Evolutionary conservation across 2,888 invertebrate species (phyloP).

Genomic region (Cerceris rybyensis): DNA sequence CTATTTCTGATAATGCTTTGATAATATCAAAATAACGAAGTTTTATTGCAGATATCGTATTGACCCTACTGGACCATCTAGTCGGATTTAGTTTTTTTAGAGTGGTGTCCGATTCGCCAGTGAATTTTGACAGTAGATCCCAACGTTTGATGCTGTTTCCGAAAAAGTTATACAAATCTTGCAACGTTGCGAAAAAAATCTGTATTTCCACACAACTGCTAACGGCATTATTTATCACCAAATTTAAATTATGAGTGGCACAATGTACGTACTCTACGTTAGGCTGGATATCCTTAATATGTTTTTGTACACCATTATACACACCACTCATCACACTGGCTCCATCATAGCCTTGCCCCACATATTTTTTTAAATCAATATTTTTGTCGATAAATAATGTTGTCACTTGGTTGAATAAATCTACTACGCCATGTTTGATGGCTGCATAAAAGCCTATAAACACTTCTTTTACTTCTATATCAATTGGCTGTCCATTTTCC

Average conservation of each 20-base stretch:
- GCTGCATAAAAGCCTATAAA: conserved; percentile 61
- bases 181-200: conserved; percentile 5
- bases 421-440: no score
- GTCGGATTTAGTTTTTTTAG: conserved; percentile 72
- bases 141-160: conserved; percentile 1
- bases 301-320: background rate
- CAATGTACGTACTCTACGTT: background rate
- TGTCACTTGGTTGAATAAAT: no score
- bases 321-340: no score
- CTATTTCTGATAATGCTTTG: conserved; percentile 44
- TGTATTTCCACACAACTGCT: conserved; percentile 20
- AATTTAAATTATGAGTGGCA: background rate
- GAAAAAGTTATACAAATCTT: conserved; percentile 1
- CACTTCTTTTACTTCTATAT: conserved; percentile 63
- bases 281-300: conserved; percentile 1
- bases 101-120: conserved; percentile 23
- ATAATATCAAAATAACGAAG: conserved; percentile 61
- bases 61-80: conserved; percentile 68
- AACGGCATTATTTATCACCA: background rate
- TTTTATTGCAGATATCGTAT: conserved; percentile 63
- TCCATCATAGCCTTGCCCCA: no score
- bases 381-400: no score
- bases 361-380: no score
- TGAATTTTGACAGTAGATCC: conserved; percentile 1
- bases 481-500: conserved; percentile 47